Percentiles rank a stretch among this genome's conserved stretches.
Evolutionary conservation across 2,797 vertebrate genomes (phyloP).

Genomic region (Eulemur rubriventer): DNA sequence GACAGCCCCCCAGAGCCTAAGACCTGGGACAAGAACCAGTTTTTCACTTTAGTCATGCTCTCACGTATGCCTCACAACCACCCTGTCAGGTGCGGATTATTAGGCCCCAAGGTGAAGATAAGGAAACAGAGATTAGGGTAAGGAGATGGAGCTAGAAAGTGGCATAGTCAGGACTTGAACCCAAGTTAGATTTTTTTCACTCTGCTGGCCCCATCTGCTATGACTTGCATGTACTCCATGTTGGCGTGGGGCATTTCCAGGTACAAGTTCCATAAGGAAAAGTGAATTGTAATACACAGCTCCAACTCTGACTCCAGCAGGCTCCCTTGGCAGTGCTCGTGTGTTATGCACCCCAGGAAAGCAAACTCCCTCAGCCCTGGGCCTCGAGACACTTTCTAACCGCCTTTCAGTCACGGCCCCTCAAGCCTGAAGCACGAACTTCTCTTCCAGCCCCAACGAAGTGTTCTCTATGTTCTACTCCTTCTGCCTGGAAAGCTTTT

Average conservation of each 20-base stretch:
- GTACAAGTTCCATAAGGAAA: background rate
- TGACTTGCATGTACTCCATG: background rate
- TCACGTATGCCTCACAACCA: background rate
- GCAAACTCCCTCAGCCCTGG: background rate
- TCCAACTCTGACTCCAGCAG: background rate
- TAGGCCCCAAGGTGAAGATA: background rate
- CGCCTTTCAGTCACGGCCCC: background rate
- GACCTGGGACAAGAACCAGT: background rate
- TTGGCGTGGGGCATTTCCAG: background rate
- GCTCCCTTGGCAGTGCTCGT: background rate
- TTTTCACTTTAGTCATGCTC: background rate
- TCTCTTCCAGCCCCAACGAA: background rate
- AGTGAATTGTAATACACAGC: background rate
- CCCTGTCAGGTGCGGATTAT: background rate
- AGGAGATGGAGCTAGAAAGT: background rate
- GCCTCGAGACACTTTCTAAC: background rate
- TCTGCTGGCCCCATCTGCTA: background rate
- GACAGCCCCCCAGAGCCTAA: background rate
- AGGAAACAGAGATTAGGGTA: background rate
- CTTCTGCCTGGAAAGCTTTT: background rate
- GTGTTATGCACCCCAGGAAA: background rate
- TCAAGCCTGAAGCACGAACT: background rate
- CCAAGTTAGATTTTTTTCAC: background rate
- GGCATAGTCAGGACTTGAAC: background rate
- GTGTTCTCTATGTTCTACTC: background rate